phyloP scores from a whole-genome alignment of 37 sponge, comb jelly and placozoan species.

The Geodia barretti region DNA sequence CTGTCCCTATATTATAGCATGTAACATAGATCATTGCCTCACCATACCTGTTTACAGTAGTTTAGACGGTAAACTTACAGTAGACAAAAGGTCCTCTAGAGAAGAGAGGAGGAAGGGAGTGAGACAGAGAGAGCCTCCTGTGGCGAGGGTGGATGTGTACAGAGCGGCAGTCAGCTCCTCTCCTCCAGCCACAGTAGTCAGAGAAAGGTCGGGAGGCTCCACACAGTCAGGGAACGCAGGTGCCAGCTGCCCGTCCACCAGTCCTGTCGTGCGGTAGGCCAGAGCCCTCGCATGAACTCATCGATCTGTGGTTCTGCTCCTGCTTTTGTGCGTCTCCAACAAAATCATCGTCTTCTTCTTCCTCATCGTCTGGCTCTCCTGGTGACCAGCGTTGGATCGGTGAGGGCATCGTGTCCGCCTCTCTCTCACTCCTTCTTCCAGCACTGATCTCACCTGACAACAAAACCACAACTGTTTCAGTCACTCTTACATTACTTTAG shows the following conservation, averaged over 20 bases:
- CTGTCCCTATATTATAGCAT: too few relatives aligned
- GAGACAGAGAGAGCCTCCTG: conserved; percentile 24
- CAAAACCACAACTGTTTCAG: too few relatives aligned
- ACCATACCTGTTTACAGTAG: too few relatives aligned
- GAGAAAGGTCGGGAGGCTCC: conserved; percentile 45
- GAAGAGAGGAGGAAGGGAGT: conserved; percentile 27
- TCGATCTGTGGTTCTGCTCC: background rate
- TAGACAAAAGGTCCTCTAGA: conserved; percentile 15
- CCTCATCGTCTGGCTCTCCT: conserved; percentile 19
- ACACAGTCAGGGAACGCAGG: conserved; percentile 46
- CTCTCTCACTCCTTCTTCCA: background rate
- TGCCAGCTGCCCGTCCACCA: conserved; percentile 25
- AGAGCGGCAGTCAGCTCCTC: conserved; percentile 4
- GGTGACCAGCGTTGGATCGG: background rate
- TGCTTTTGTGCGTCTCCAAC: background rate
- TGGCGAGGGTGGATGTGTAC: conserved; percentile 53
- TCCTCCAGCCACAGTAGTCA: conserved; percentile 25
- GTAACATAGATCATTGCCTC: too few relatives aligned
- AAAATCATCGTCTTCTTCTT: background rate
- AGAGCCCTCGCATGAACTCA: background rate
- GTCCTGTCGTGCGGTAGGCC: background rate
- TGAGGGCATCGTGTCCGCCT: conserved; percentile 1
- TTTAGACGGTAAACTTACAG: conserved; percentile 38
- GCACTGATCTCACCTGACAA: too few relatives aligned
- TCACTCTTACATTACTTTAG: too few relatives aligned